Evolutionary conservation across 1,140 invertebrate species (phyloP).

Genomic region (Bicyclus anynana): DNA sequence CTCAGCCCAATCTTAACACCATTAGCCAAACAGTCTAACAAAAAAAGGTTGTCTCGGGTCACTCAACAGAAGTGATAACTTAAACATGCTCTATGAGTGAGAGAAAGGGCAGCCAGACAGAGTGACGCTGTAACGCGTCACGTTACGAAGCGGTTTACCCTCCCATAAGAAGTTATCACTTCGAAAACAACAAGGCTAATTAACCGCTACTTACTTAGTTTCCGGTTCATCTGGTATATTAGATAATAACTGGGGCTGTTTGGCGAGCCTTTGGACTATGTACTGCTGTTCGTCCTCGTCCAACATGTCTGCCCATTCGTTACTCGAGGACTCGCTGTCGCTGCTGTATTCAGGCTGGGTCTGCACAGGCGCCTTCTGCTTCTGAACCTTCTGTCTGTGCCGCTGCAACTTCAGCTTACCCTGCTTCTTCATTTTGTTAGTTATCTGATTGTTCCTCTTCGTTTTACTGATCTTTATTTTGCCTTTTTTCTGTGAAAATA

Average conservation of each 20-base stretch:
- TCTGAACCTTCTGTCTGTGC: slow-evolving; percentile 63
- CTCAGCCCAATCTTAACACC: no score
- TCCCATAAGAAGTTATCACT: not conserved
- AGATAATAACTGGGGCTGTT: slow-evolving; percentile 56
- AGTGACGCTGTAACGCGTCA: no score
- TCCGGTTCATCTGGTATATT: slow-evolving; percentile 53
- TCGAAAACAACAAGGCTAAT: not conserved
- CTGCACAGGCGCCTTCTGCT: slow-evolving; percentile 54
- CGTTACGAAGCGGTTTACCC: no score
- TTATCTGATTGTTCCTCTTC: slow-evolving; percentile 81
- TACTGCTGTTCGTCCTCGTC: slow-evolving; percentile 81
- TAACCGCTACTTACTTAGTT: slow-evolving; percentile 32
- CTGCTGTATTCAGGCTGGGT: slow-evolving; percentile 48
- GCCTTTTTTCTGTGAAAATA: slow-evolving; percentile 68
- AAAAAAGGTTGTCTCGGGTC: no score
- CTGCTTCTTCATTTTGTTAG: slow-evolving; percentile 79
- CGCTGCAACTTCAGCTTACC: slow-evolving; percentile 79
- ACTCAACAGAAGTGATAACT: no score
- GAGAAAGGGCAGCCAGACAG: no score
- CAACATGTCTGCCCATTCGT: slow-evolving; percentile 80
- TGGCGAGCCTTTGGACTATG: slow-evolving; percentile 73
- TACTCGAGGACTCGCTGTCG: slow-evolving; percentile 64
- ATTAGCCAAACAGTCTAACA: no score
- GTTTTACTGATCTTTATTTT: slow-evolving; percentile 79
- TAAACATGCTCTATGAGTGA: no score